Conservation (phyloP, 37 sponge, comb jelly and placozoan species). For the Lycopodina hypogea region DNA sequence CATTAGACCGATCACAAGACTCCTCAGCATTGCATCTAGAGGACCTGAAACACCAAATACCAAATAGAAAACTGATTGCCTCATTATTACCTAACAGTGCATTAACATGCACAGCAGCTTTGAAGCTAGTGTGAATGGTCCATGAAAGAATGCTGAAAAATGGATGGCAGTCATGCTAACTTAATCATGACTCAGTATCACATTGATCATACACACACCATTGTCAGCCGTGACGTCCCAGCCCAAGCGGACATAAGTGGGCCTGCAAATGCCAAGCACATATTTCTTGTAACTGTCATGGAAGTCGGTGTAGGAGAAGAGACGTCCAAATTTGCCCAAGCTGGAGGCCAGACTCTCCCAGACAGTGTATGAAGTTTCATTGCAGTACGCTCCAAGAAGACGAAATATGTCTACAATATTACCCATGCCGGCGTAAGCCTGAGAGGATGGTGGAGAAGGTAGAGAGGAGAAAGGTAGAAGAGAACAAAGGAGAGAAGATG, state of each 20-base stretch:
- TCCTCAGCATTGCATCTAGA: conserved; percentile 76
- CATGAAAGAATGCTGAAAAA: too few species aligned
- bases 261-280: conserved; percentile 32
- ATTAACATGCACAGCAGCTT: background rate
- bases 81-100: background rate
- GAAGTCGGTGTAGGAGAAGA: conserved; percentile 66
- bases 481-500: background rate
- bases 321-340: conserved; percentile 28
- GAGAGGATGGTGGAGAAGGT: background rate
- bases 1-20: too few species aligned
- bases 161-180: too few species aligned
- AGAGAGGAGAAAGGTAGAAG: background rate
- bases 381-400: conserved; percentile 51
- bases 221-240: conserved; percentile 70
- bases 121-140: too few species aligned
- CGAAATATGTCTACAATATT: conserved; percentile 74
- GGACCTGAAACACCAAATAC: conserved; percentile 22
- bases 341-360: too few species aligned
- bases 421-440: conserved; percentile 78
- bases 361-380: conserved; percentile 86
- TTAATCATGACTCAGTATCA: background rate
- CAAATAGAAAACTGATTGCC: too few species aligned
- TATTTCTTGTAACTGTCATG: conserved; percentile 63
- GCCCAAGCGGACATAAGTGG: conserved; percentile 80
- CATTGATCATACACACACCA: background rate